Evolutionary conservation across 1,140 invertebrate species (phyloP).

Genomic region (Drosophila orena): DNA sequence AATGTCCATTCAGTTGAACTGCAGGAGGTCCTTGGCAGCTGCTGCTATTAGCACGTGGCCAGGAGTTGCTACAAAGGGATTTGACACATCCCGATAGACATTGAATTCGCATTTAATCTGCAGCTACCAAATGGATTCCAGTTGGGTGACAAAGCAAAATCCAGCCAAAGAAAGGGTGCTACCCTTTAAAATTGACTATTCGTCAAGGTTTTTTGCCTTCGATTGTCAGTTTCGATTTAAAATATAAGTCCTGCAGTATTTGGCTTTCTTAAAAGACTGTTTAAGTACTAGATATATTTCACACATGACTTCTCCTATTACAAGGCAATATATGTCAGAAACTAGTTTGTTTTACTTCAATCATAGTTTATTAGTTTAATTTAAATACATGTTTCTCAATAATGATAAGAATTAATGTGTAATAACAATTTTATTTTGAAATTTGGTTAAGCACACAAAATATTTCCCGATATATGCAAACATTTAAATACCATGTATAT

Average conservation of each 20-base stretch:
- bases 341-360: too few species aligned
- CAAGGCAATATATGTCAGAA: too few species aligned
- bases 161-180: constrained; percentile 9
- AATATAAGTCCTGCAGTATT: too few species aligned
- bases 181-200: constrained; percentile 17
- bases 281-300: too few species aligned
- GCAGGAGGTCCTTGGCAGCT: constrained; percentile 33
- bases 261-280: too few species aligned
- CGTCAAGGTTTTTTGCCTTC: neutral
- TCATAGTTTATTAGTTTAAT: too few species aligned
- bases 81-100: constrained; percentile 32
- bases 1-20: constrained; percentile 35
- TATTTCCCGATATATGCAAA: constrained; percentile 17
- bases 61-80: constrained; percentile 28
- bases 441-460: constrained; percentile 20
- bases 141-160: constrained; percentile 30
- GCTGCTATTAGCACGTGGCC: constrained; percentile 43
- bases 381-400: too few species aligned
- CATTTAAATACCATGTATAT: constrained; percentile 13
- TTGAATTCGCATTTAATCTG: constrained; percentile 45
- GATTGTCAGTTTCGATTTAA: too few species aligned
- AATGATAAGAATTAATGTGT: too few species aligned
- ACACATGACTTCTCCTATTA: too few species aligned
- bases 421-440: neutral
- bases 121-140: constrained; percentile 24